These are phyloP conservation scores for Amazona vittata DNA, from an alignment of 2,113 vertebrate species.

Conservation along the genomic window DNA sequence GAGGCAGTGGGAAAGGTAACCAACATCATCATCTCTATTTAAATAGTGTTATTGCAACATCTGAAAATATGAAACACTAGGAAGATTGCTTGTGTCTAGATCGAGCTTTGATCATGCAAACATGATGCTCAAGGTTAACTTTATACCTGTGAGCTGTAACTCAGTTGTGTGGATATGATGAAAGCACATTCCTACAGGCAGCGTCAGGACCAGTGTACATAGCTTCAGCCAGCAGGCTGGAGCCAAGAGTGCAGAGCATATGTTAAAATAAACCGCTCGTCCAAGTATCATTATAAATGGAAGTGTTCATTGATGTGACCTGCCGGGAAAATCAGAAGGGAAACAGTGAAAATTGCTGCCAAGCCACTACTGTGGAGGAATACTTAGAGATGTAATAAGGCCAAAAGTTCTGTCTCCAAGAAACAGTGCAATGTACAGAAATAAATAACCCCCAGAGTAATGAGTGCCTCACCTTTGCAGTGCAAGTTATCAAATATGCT, in stretches of 20 bases:
- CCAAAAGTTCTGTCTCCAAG: conserved; percentile 20
- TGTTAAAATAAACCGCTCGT: background rate
- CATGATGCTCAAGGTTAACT: background rate
- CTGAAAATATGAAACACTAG: background rate
- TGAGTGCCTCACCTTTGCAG: background rate
- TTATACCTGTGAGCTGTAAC: background rate
- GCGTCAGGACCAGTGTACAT: background rate
- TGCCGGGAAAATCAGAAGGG: conserved; percentile 29
- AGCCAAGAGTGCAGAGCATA: background rate
- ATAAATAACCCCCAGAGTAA: conserved; percentile 4
- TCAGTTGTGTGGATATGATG: background rate
- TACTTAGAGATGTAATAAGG: conserved; percentile 5
- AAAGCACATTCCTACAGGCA: background rate
- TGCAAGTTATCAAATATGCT: background rate
- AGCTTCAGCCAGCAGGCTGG: conserved; percentile 1
- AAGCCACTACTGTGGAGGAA: conserved; percentile 1
- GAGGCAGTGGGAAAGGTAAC: conserved; percentile 40
- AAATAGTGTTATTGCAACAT: background rate
- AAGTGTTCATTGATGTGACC: background rate
- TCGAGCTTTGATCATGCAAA: background rate
- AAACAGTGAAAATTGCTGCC: background rate
- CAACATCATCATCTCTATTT: conserved; percentile 50
- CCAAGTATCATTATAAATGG: background rate
- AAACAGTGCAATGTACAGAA: conserved; percentile 16
- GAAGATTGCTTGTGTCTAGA: background rate